Conservation (phyloP, 2,888 invertebrate species). For the Furcula furcula region DNA sequence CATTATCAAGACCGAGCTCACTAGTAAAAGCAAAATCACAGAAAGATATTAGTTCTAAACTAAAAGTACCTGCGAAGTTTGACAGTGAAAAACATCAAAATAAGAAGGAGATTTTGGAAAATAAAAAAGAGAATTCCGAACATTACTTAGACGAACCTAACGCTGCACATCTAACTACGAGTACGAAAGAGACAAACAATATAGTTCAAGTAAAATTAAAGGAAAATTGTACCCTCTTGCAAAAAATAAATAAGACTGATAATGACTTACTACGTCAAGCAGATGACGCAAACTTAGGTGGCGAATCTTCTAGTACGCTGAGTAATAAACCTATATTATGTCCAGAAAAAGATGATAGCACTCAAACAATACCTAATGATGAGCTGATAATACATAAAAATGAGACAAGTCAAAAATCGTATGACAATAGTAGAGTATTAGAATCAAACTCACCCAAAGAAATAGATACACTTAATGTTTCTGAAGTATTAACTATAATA, state of each 20-base stretch:
- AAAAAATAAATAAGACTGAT: constrained; percentile 6
- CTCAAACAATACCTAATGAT: neutral
- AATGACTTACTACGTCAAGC: neutral
- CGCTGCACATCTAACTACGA: neutral
- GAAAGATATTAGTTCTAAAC: neutral
- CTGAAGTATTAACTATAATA: constrained; percentile 22
- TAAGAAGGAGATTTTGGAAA: neutral
- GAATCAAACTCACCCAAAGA: constrained; percentile 1
- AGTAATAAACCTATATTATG: neutral
- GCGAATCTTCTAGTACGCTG: neutral
- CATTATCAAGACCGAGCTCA: neutral
- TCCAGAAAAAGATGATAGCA: neutral
- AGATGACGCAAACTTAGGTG: neutral
- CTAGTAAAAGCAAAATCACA: neutral
- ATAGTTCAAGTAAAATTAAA: constrained; percentile 2
- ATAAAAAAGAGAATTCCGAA: neutral
- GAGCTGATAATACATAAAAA: neutral
- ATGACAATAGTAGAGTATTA: constrained; percentile 1
- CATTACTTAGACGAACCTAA: neutral
- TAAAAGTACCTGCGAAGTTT: neutral
- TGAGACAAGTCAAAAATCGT: too few relatives aligned
- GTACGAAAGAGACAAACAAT: neutral
- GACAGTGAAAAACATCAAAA: neutral
- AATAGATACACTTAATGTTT: constrained; percentile 8
- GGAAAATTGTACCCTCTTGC: constrained; percentile 3